phyloP scores from a whole-genome alignment of 1,140 invertebrate species.

The Cherax quadricarinatus region DNA sequence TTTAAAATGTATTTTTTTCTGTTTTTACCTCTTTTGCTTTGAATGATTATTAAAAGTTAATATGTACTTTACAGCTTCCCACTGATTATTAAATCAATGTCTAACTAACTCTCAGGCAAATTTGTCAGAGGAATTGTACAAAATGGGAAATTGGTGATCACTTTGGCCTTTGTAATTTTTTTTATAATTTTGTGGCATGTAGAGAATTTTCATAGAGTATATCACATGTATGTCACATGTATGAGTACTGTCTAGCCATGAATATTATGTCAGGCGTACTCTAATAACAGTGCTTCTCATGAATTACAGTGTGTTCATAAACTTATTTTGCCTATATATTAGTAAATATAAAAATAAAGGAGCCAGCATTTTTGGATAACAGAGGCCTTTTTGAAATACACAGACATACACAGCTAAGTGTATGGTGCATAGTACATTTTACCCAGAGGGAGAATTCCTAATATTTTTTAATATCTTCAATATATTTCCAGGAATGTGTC shows the following conservation, averaged over 20 bases:
- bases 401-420: background rate
- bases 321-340: conserved; percentile 20
- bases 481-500: conserved; percentile 20
- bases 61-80: background rate
- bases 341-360: conserved; percentile 14
- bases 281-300: conserved; percentile 29
- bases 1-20: background rate
- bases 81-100: background rate
- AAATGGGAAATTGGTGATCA: conserved; percentile 1
- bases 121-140: conserved; percentile 4
- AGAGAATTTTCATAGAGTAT: background rate
- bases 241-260: background rate
- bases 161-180: conserved; percentile 13
- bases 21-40: background rate
- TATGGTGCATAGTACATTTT: conserved; percentile 38
- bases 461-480: conserved; percentile 28
- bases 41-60: background rate
- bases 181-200: background rate
- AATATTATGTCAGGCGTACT: conserved; percentile 11
- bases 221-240: background rate
- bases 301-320: conserved; percentile 42
- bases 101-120: background rate
- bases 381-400: conserved; percentile 45
- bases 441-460: conserved; percentile 45
- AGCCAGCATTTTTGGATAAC: conserved; percentile 42